Conservation (phyloP, 2,113 vertebrate genomes). For the Carassius carassius region DNA sequence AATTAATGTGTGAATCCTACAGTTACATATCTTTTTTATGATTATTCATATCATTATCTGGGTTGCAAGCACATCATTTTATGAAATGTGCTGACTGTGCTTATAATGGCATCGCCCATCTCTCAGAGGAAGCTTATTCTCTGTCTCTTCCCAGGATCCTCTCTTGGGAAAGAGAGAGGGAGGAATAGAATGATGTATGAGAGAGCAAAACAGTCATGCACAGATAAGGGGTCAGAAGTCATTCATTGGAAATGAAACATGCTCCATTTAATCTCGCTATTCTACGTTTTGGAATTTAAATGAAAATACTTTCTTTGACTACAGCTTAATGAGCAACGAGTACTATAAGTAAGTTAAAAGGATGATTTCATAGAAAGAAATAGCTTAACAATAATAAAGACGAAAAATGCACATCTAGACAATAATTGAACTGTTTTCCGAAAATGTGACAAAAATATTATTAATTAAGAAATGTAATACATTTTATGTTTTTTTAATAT, state of each 20-base stretch:
- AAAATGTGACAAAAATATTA: no score
- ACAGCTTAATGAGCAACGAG: background rate
- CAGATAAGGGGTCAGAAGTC: conserved; percentile 23
- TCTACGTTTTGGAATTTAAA: background rate
- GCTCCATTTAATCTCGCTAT: background rate
- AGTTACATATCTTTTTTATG: conserved; percentile 15
- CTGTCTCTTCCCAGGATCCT: conserved; percentile 26
- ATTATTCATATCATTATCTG: conserved; percentile 39
- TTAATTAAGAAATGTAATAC: no score
- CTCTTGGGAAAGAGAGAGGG: conserved; percentile 20
- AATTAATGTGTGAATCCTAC: background rate
- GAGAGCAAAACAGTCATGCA: conserved; percentile 4
- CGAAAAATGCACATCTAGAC: no score
- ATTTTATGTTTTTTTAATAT: no score
- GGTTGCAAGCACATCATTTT: conserved; percentile 34
- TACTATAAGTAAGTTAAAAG: background rate
- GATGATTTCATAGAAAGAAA: no score
- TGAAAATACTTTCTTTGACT: background rate
- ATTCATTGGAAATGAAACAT: background rate
- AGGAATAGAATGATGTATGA: conserved; percentile 15
- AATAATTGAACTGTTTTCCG: no score
- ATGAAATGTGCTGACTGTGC: conserved; percentile 56
- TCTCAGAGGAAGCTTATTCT: conserved; percentile 49
- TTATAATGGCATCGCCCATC: conserved; percentile 12
- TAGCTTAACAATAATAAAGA: no score